Percentiles rank a stretch among this genome's conserved stretches.
Evolutionary conservation across 2,797 vertebrate species (phyloP).

Genomic region (Enteromius fasciolatus): DNA sequence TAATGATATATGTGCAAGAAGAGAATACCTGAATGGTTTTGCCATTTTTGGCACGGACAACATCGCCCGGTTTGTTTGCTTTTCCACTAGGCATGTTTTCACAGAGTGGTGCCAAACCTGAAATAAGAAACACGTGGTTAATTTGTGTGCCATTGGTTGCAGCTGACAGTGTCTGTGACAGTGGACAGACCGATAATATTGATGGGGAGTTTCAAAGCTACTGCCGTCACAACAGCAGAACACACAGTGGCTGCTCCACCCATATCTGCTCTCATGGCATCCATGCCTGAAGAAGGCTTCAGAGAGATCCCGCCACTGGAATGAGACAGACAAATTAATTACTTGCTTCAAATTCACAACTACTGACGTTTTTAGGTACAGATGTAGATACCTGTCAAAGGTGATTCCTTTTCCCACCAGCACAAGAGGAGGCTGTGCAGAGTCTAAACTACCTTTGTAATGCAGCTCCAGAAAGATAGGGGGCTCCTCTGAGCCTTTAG

Average conservation of each 20-base stretch:
- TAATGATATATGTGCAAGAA: neutral
- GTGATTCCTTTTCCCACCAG: slow-evolving; percentile 97
- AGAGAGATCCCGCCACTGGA: slow-evolving; percentile 95
- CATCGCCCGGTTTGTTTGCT: slow-evolving; percentile 95
- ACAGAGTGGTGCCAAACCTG: slow-evolving; percentile 93
- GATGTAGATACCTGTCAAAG: slow-evolving; percentile 87
- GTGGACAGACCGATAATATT: slow-evolving; percentile 87
- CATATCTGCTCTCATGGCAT: slow-evolving; percentile 97
- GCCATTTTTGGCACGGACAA: slow-evolving; percentile 91
- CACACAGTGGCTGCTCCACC: slow-evolving; percentile 94
- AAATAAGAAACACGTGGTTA: slow-evolving; percentile 9
- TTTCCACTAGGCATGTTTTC: slow-evolving; percentile 97
- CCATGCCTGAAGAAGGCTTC: slow-evolving; percentile 92
- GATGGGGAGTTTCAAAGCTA: slow-evolving; percentile 86
- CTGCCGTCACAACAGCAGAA: slow-evolving; percentile 90
- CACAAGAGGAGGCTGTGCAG: slow-evolving; percentile 81
- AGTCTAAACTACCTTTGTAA: slow-evolving; percentile 82
- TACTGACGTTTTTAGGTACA: neutral
- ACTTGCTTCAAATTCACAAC: neutral
- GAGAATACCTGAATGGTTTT: slow-evolving; percentile 93
- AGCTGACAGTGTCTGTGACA: neutral
- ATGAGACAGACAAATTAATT: neutral
- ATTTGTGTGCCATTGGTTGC: neutral
- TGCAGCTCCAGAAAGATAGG: slow-evolving; percentile 94
- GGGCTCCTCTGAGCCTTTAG: slow-evolving; percentile 92